A percentile compares a stretch with the other conserved stretches of the same genome.
phyloP scores from a whole-genome alignment of 2,113 vertebrate genomes.

The Cyrtonyx montezumae region DNA sequence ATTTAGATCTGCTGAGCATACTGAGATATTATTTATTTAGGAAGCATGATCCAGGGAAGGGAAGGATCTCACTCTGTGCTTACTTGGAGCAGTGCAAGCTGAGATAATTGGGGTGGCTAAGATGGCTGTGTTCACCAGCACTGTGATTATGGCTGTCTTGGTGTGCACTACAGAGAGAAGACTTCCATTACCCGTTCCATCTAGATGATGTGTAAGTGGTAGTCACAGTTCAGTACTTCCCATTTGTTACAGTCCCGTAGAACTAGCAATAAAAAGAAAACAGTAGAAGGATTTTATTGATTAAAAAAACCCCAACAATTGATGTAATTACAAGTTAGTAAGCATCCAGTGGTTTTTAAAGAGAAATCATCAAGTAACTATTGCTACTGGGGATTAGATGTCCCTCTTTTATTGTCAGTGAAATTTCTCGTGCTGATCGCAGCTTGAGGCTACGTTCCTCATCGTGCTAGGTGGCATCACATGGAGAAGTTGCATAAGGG shows the following conservation, averaged over 20 bases:
- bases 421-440: background rate
- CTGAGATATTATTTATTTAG: conserved; percentile 16
- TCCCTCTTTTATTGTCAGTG: background rate
- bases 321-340: background rate
- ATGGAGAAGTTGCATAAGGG: background rate
- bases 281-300: background rate
- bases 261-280: background rate
- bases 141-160: background rate
- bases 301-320: background rate
- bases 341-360: background rate
- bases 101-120: background rate
- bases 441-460: background rate
- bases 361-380: background rate
- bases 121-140: background rate
- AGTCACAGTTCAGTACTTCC: background rate
- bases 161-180: background rate
- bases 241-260: background rate
- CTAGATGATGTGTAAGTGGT: background rate
- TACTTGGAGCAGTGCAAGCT: background rate
- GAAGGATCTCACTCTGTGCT: background rate
- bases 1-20: background rate
- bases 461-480: background rate
- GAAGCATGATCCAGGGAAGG: background rate
- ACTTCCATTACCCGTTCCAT: background rate
- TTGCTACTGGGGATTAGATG: background rate